phyloP scores from a whole-genome alignment of 1,140 invertebrate genomes.

The Cherax quadricarinatus region DNA sequence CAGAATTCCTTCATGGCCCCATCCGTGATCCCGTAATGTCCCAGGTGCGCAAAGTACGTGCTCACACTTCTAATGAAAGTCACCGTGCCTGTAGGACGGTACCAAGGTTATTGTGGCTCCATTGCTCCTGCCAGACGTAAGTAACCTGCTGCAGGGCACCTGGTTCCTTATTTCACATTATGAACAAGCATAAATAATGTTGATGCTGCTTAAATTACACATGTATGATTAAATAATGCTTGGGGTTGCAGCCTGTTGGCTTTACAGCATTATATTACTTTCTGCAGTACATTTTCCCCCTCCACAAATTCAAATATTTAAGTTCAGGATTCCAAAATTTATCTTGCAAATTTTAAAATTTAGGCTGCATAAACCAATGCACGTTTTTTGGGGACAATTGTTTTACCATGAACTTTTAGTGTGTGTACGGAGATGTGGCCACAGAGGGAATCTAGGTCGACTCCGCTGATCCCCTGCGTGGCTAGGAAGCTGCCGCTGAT shows the following conservation, averaged over 20 bases:
- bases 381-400: background rate
- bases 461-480: background rate
- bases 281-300: too few relatives aligned
- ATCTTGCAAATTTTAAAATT: too few relatives aligned
- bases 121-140: too few relatives aligned
- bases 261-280: too few relatives aligned
- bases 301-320: too few relatives aligned
- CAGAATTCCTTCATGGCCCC: background rate
- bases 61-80: background rate
- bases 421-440: background rate
- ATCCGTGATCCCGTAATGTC: background rate
- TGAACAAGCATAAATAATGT: too few relatives aligned
- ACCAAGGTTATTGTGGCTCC: background rate
- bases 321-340: too few relatives aligned
- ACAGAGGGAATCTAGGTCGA: background rate
- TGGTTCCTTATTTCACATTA: background rate
- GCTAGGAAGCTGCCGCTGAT: background rate
- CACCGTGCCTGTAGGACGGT: background rate
- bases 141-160: background rate
- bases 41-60: background rate
- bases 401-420: background rate
- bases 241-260: background rate
- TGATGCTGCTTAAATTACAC: too few relatives aligned
- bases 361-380: too few relatives aligned
- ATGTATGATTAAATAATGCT: too few relatives aligned